Conservation (phyloP, 92 coral and sea anemone species). For the Parazoanthus atlanticus region DNA sequence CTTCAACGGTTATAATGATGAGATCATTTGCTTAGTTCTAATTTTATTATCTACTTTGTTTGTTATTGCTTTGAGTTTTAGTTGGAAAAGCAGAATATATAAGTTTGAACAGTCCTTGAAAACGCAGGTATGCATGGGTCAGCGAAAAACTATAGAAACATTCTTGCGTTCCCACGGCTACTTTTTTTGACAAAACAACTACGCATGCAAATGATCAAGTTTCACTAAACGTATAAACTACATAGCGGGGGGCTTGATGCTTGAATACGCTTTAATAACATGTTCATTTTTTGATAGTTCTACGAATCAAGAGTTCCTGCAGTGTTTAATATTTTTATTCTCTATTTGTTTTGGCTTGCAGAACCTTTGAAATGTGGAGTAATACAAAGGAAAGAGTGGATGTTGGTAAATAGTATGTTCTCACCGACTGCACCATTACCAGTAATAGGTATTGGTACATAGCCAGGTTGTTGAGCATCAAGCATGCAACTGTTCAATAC, state of each 20-base stretch:
- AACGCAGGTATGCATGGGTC: too few relatives aligned
- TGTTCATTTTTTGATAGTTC: neutral
- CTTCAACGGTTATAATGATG: too few relatives aligned
- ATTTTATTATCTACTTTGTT: too few relatives aligned
- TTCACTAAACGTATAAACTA: neutral
- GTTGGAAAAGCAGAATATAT: too few relatives aligned
- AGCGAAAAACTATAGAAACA: too few relatives aligned
- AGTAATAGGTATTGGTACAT: too few relatives aligned
- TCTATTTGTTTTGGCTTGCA: neutral
- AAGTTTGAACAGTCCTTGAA: too few relatives aligned
- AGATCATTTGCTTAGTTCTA: too few relatives aligned
- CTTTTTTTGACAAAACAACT: neutral
- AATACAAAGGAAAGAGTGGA: neutral
- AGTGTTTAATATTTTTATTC: neutral
- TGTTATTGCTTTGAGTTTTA: too few relatives aligned
- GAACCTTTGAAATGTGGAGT: neutral
- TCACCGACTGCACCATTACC: neutral
- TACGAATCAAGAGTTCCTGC: neutral
- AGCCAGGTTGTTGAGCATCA: too few relatives aligned
- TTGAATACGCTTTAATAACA: neutral
- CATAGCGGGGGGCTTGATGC: neutral
- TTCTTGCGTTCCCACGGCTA: constrained; percentile 1
- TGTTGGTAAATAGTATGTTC: neutral
- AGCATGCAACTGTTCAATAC: too few relatives aligned
- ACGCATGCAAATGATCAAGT: neutral